Evolutionary conservation across 2,888 invertebrate species (phyloP), one percentile per base, ranked within the genome.

Genomic region (Hemithea aestivaria): DNA sequence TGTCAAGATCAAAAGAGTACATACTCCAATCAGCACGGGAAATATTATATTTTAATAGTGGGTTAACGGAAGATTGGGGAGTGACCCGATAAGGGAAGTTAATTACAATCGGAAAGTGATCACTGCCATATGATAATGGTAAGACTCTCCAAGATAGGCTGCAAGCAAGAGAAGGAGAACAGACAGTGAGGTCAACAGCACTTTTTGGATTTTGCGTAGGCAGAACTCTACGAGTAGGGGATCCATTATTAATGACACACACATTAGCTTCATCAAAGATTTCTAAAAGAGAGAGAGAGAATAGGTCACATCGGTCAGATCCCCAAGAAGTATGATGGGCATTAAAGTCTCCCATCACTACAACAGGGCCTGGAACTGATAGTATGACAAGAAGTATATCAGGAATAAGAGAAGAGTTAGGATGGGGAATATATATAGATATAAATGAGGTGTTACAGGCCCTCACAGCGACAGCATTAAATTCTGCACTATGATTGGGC

Each of bases 221-320:
- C 6, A 16, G 24, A 0, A 35, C 40, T 22, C 48, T 27, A 3
- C 50, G 30, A 0, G 52, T 53, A 5, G 51, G 47, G 0, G 49
- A 49, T 1, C 55, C 57, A 36, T 53, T 37, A 40, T 58, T 51
- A 1, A 52, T 7, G 0, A 57, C 9, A 30, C 51, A 53, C 0
- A 53, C 7, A 12, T 51, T 46, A 8, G 16, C 7, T 0, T 50
- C 42, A 20, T 54, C 48, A 10, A 54, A 22, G 3, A 48, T 7
- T 2, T 51, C 50, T 2, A 48, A 2, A 2, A 56, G 27, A 1
- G 10, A 11, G 1, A 6, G 4, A 8, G 35, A 27, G 20, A 44
- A 29, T 3, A 32, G 10, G n/a, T 46, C 40, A 11, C 23, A 31
- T 2, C 12, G 27, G 9, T 26, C 6, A 2, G 35, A 45, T 0